phyloP scores from a whole-genome alignment of 2,888 invertebrate genomes.

The Tolmerus cingulatus region DNA sequence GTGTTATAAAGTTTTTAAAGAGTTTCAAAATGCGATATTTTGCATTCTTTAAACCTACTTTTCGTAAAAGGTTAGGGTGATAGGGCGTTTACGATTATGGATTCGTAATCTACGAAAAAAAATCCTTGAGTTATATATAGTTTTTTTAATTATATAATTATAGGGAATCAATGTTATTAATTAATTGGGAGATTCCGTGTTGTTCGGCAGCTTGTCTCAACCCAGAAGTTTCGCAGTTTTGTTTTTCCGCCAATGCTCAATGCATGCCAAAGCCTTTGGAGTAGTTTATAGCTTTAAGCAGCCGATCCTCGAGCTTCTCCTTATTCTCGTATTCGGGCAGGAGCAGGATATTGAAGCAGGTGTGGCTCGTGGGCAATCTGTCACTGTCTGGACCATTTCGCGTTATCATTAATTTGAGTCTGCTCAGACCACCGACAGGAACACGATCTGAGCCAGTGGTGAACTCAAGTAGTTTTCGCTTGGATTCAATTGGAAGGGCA shows the following conservation, averaged over 20 bases:
- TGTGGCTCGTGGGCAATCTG: constrained; percentile 92
- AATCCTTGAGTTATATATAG: no score
- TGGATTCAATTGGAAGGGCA: constrained; percentile 79
- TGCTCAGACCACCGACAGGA: constrained; percentile 89
- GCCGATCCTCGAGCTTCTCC: constrained; percentile 86
- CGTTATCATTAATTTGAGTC: constrained; percentile 87
- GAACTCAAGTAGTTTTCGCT: constrained; percentile 87
- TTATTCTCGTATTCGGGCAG: constrained; percentile 87
- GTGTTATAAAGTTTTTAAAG: no score
- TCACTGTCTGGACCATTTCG: constrained; percentile 92
- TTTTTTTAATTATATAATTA: no score
- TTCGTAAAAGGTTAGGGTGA: no score
- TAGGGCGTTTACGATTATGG: no score
- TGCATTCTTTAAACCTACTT: no score
- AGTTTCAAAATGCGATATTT: no score
- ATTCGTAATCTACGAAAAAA: no score
- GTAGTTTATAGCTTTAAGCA: constrained; percentile 93
- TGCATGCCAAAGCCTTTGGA: constrained; percentile 97
- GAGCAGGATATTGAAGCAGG: constrained; percentile 93
- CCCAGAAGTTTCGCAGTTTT: no score
- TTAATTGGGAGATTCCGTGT: no score
- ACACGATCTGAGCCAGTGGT: constrained; percentile 89
- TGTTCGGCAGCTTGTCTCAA: no score
- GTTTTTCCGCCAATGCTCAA: not conserved
- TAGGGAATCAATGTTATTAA: no score